Conservation (phyloP, 2,113 vertebrate species). For the Ariopsis seemanni region DNA sequence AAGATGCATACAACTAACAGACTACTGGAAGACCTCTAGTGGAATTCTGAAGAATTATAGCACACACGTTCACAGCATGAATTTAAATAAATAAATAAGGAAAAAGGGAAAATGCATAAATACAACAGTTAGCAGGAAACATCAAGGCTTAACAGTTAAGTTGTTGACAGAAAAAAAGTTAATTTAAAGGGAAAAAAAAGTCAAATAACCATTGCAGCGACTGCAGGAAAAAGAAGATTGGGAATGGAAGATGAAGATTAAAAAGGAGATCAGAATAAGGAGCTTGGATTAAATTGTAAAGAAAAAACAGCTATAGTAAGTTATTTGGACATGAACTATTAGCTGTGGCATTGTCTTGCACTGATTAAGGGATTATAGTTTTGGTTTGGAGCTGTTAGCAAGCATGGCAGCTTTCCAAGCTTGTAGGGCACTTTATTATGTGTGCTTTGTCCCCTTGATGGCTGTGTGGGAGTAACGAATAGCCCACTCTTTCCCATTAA, state of each 20-base stretch:
- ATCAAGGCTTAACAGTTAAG: conserved; percentile 64
- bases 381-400: conserved; percentile 50
- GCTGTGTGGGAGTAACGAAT: conserved; percentile 68
- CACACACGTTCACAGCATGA: neutral
- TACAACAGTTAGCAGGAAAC: conserved; percentile 71
- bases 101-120: conserved; percentile 34
- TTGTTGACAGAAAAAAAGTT: conserved; percentile 54
- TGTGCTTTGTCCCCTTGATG: conserved; percentile 64
- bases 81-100: conserved; percentile 23
- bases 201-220: neutral
- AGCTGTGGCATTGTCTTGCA: conserved; percentile 58
- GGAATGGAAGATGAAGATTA: neutral
- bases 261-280: conserved; percentile 32
- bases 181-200: conserved; percentile 32
- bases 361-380: conserved; percentile 52
- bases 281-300: conserved; percentile 27
- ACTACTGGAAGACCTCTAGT: neutral
- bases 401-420: conserved; percentile 58
- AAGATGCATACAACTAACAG: conserved; percentile 45
- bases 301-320: neutral
- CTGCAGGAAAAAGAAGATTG: neutral
- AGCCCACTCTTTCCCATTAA: conserved; percentile 71
- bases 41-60: neutral
- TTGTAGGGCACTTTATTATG: conserved; percentile 67
- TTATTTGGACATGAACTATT: conserved; percentile 25